Conservation (phyloP, 2,113 vertebrate genomes). For the Parus major region DNA sequence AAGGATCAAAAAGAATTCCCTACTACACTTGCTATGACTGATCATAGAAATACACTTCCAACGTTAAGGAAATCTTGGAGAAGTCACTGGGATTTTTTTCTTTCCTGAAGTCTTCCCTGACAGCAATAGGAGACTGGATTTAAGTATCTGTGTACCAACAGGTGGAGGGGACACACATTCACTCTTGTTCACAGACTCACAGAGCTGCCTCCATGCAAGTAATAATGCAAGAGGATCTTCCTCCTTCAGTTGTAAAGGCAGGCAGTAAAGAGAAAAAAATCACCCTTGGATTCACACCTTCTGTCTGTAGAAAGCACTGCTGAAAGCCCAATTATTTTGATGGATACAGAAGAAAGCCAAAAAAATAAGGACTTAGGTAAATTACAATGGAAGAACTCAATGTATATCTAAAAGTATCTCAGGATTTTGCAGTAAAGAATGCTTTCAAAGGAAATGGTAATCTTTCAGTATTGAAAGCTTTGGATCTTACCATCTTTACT, state of each 20-base stretch:
- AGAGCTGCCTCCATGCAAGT: neutral
- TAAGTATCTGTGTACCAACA: neutral
- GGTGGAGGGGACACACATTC: neutral
- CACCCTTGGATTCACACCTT: neutral
- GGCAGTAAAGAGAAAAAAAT: neutral
- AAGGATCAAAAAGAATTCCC: neutral
- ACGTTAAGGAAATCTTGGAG: neutral
- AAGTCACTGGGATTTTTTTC: neutral
- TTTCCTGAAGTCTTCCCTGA: neutral
- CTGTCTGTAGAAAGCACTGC: neutral
- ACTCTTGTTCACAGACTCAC: neutral
- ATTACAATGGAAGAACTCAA: neutral
- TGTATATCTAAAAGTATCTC: conserved; percentile 5
- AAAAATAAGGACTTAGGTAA: conserved; percentile 24
- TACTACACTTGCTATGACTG: neutral
- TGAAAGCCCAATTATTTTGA: conserved; percentile 45
- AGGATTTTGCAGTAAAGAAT: conserved; percentile 50
- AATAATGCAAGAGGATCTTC: neutral
- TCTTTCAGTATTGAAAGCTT: conserved; percentile 39
- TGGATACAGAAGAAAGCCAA: neutral
- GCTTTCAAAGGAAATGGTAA: conserved; percentile 49
- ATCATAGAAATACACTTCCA: neutral
- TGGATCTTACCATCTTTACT: conserved; percentile 50
- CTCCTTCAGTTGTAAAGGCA: neutral
- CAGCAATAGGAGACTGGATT: neutral